Evolutionary conservation across 2,797 vertebrate species (phyloP), one percentile per base, ranked within the genome.

Genomic region (Anguilla megastoma): DNA sequence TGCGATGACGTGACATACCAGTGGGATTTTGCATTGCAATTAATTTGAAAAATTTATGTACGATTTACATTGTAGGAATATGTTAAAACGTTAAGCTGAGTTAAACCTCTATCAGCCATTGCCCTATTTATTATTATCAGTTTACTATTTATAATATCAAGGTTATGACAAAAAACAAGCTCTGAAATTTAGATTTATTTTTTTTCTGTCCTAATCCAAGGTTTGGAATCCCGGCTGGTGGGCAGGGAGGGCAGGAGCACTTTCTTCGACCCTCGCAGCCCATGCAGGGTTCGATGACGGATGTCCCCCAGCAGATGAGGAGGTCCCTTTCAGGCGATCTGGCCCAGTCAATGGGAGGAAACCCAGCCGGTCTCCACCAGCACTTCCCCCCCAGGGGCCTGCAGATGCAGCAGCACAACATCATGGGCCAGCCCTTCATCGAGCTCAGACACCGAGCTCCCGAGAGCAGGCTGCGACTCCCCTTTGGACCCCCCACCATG

Each of bases 401-500:
- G 58, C 95, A 97, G 0, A 92, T 97, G 52, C 98, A 97, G 90
- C 98, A 98, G 90, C 98, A 98, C 93, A 97, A 96, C 91, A 97
- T 99, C 90, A 95, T 98, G 94, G 98, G 98, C 0, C 98, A 99
- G 87, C 98, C 98, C 0, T 99, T 98, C 91, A 99, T 99, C 0
- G 98, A 99, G 91, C 94, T 99, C 10, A 96, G 98, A 0, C 98
- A 99, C 91, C 95, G 97, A 12, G 90, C 96, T 48, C 97, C 97
- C 0, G 97, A 99, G 0, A 97, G 95, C 71, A 95, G 98, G 58
- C 94, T 98, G 0, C 94, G 97, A 74, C 90, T 97, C 84, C 95
- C 97, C 63, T 97, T 97, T 69, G 84, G 69, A 24, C 85, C 94
- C 3, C 10, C 94, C 45, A 89, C 80, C 14, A 85, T 86, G 30